Conservation (phyloP, 2,888 invertebrate genomes). For the Phyllotreta striolata region DNA sequence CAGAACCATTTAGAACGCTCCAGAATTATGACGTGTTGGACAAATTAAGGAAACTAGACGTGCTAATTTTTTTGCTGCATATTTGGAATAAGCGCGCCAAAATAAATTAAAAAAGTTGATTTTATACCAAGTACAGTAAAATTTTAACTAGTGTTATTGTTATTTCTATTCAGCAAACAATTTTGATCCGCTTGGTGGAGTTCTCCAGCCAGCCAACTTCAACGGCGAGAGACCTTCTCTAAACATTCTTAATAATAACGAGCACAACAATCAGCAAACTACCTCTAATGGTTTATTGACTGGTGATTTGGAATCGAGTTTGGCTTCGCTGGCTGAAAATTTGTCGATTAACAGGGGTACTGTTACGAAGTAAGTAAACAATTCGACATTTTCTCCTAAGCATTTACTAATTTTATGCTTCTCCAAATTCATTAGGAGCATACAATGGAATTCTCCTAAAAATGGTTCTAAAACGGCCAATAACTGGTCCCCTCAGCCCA, state of each 20-base stretch:
- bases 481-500: conserved; percentile 86
- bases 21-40: too few relatives aligned
- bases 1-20: too few relatives aligned
- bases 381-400: background rate
- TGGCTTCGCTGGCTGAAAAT: conserved; percentile 93
- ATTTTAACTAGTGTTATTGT: too few relatives aligned
- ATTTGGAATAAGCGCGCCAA: too few relatives aligned
- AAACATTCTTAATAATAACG: conserved; percentile 42
- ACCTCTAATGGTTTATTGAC: conserved; percentile 73
- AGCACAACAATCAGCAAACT: conserved; percentile 52
- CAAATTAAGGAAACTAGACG: too few relatives aligned
- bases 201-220: conserved; percentile 68
- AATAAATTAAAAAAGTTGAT: too few relatives aligned
- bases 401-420: conserved; percentile 5
- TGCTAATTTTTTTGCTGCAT: too few relatives aligned
- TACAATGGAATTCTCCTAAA: conserved; percentile 92
- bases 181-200: conserved; percentile 79
- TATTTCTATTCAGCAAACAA: conserved; percentile 58
- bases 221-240: conserved; percentile 43
- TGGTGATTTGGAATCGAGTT: conserved; percentile 92
- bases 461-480: conserved; percentile 81
- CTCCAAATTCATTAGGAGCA: conserved; percentile 67
- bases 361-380: conserved; percentile 73
- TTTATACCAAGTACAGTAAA: too few relatives aligned
- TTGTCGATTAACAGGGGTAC: conserved; percentile 81